Conservation (phyloP, 92 coral and sea anemone species). For the Metridium senile region DNA sequence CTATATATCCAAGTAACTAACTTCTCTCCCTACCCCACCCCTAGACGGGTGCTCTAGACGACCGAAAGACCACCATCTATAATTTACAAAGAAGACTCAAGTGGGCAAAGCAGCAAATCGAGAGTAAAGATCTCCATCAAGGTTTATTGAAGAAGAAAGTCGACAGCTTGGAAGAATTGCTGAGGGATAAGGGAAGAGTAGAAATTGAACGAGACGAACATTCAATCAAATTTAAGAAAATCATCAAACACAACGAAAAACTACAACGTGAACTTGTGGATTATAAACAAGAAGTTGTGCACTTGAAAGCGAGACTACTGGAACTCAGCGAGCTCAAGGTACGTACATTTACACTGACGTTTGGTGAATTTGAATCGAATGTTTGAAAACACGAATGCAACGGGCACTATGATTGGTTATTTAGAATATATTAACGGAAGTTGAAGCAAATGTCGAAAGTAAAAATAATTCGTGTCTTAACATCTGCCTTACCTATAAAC, state of each 20-base stretch:
- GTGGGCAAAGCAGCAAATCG: constrained; percentile 96
- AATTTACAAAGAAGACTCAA: constrained; percentile 90
- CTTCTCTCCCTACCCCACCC: no score
- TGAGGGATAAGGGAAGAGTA: constrained; percentile 87
- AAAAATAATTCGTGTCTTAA: background rate
- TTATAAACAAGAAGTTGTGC: constrained; percentile 84
- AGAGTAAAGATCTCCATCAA: constrained; percentile 92
- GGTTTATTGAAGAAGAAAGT: constrained; percentile 90
- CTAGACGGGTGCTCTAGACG: constrained; percentile 93
- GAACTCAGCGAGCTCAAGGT: constrained; percentile 95
- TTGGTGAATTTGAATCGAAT: background rate
- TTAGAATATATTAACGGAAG: background rate
- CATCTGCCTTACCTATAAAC: no score
- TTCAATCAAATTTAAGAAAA: constrained; percentile 83
- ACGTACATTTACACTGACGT: no score
- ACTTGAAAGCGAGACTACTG: constrained; percentile 77
- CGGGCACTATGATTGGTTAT: no score
- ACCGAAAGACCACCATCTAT: constrained; percentile 92
- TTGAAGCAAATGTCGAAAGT: background rate
- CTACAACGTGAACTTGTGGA: constrained; percentile 88
- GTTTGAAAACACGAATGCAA: no score
- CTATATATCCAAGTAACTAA: background rate
- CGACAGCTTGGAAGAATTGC: constrained; percentile 78
- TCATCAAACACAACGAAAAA: constrained; percentile 90
- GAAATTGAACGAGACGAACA: constrained; percentile 96